Evolutionary conservation across 2,888 invertebrate species (phyloP), one percentile per base, ranked within the genome.

Genomic region (Callinectes sapidus): DNA sequence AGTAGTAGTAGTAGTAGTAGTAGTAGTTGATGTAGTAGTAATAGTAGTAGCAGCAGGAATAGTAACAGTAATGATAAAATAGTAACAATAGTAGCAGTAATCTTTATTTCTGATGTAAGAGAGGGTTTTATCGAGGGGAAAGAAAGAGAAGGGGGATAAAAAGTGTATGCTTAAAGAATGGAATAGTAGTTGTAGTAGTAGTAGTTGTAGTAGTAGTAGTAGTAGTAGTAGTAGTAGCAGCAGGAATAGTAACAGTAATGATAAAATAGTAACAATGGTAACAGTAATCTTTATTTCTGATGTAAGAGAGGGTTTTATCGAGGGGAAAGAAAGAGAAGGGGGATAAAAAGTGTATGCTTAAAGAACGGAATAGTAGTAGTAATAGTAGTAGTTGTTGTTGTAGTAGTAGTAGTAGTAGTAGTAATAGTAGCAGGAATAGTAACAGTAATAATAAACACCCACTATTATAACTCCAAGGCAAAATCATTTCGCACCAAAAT

Each of bases 351-450:
- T n/a, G n/a, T n/a, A n/a, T n/a, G n/a, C n/a, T n/a, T n/a, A n/a
- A n/a, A n/a, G n/a, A n/a, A n/a, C n/a, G n/a, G n/a, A 39, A 5
- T 5, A 39, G 39, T 32, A 32, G 77, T 13, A 81, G 77, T 13
- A 81, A 14, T 13, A 32, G 32, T 5, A 81, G 77, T 32, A 81
- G 77, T 32, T 5, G 77, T 32, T 32, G 77, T 32, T 16, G 35
- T 35, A 81, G 81, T 81, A 16, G 16, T 81, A 81, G 81, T 81
- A 35, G 81, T 81, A 81, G 81, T 81, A 35, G 81, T 81, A 81
- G 81, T 81, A 35, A 35, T 81, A 81, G 81, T 81, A 71, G 71
- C 28, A 71, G 81, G 35, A 81, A 35, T 81, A 81, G 81, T 71
- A 71, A 28, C 18, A 71, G 71, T 35, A 35, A 35, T 35, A 81